A percentile compares a stretch with the other conserved stretches of the same genome.
phyloP scores from a whole-genome alignment of 2,797 vertebrate species.

The Neosilurus mollespiculum region DNA sequence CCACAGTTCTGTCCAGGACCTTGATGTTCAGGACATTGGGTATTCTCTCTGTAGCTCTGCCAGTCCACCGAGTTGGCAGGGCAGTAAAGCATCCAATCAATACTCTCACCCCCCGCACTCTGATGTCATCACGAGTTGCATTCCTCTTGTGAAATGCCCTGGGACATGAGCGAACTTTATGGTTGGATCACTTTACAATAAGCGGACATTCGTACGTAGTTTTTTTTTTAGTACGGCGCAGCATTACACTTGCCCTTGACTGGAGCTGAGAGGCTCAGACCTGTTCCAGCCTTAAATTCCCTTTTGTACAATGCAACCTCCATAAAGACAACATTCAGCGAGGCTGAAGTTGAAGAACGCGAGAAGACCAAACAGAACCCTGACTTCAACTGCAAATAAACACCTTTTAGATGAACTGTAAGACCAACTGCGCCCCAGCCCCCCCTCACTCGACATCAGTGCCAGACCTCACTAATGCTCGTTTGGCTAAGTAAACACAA shows the following conservation, averaged over 20 bases:
- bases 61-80: conserved; percentile 20
- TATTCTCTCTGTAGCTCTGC: not conserved
- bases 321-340: not conserved
- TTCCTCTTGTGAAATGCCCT: conserved; percentile 21
- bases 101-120: not conserved
- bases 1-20: not conserved
- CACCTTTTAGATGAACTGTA: not conserved
- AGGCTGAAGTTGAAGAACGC: not conserved
- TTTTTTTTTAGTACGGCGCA: not conserved
- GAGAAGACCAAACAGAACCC: not conserved
- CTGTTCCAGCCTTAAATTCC: not conserved
- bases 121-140: conserved; percentile 9
- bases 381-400: not conserved
- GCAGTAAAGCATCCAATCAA: conserved; percentile 18
- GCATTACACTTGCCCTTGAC: not conserved
- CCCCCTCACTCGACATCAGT: not conserved
- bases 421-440: not conserved
- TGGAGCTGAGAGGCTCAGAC: not conserved
- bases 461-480: no score
- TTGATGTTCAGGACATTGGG: conserved; percentile 1
- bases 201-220: no score
- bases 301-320: no score
- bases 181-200: not conserved
- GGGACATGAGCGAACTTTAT: conserved; percentile 30
- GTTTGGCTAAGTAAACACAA: not conserved